phyloP scores from a whole-genome alignment of 2,888 invertebrate species.

The Neuroscelio doddi region DNA sequence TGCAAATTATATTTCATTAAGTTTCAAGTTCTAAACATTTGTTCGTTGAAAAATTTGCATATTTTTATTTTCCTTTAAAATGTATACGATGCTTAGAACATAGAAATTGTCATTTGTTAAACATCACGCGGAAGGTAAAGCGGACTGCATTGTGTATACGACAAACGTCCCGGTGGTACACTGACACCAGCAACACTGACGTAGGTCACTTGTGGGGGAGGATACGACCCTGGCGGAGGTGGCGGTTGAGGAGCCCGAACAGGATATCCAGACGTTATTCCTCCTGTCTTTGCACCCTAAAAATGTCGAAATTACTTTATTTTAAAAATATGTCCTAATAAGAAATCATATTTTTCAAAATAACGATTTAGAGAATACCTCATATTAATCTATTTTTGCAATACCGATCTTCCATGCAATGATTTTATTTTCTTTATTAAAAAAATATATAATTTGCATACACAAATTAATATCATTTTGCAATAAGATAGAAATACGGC shows the following conservation, averaged over 20 bases:
- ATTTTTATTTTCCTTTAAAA: neutral
- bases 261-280: slow-evolving; percentile 89
- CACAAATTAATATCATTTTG: too few species aligned
- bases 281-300: slow-evolving; percentile 83
- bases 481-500: too few species aligned
- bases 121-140: slow-evolving; percentile 67
- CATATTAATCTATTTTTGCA: too few species aligned
- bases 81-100: neutral
- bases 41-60: too few species aligned
- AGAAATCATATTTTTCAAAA: neutral
- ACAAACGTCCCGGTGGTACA: slow-evolving; percentile 61
- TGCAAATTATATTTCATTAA: too few species aligned
- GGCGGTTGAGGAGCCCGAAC: slow-evolving; percentile 75
- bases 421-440: neutral
- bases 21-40: too few species aligned
- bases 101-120: slow-evolving; percentile 33
- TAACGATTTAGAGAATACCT: too few species aligned
- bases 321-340: slow-evolving; percentile 3
- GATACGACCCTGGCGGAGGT: slow-evolving; percentile 43
- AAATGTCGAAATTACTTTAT: slow-evolving; percentile 10
- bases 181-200: slow-evolving; percentile 63
- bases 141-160: slow-evolving; percentile 65
- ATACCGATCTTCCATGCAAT: too few species aligned
- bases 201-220: slow-evolving; percentile 62
- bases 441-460: too few species aligned